Conservation (phyloP, 1,140 invertebrate species). For the Ostrea edulis region DNA sequence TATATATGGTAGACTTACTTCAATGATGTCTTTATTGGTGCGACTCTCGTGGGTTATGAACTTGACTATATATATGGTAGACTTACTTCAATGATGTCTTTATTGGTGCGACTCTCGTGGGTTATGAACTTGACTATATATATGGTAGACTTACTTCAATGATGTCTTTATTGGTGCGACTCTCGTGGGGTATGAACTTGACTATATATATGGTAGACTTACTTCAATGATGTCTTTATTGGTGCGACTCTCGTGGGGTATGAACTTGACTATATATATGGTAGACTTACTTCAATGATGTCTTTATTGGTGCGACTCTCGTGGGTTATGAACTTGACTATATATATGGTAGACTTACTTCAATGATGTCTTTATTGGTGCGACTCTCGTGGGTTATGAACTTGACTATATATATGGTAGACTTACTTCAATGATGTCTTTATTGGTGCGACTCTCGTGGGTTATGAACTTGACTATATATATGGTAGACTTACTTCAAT, state of each 20-base stretch:
- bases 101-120: conserved; percentile 99
- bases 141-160: conserved; percentile 91
- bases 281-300: conserved; percentile 96
- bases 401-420: too few relatives aligned
- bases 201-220: conserved; percentile 81
- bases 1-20: conserved; percentile 88
- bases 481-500: conserved; percentile 91
- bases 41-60: conserved; percentile 99
- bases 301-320: conserved; percentile 99
- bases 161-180: conserved; percentile 99
- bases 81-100: conserved; percentile 99
- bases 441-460: conserved; percentile 99
- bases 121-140: too few relatives aligned
- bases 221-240: conserved; percentile 99
- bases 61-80: too few relatives aligned
- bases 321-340: too few relatives aligned
- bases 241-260: conserved; percentile 98
- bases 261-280: too few relatives aligned
- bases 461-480: too few relatives aligned
- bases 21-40: conserved; percentile 99
- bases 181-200: conserved; percentile 99
- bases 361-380: conserved; percentile 99
- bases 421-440: conserved; percentile 99
- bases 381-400: conserved; percentile 99
- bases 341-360: conserved; percentile 88